These are phyloP conservation scores for Himalopsyche tibetana DNA, from an alignment of 2,888 invertebrate species.

Conservation along the genomic window DNA sequence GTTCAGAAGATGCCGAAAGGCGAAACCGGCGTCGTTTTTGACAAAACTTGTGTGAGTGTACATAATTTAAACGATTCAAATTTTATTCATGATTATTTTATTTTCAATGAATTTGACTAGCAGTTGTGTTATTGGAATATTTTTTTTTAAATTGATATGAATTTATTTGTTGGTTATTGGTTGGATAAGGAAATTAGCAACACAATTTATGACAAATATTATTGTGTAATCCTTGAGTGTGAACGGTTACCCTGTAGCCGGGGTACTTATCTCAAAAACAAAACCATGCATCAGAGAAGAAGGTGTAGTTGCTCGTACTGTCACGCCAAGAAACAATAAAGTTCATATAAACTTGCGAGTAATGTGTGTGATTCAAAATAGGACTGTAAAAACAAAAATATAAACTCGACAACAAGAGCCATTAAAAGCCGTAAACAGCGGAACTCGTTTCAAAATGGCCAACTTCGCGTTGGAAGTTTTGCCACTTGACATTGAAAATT, in stretches of 20 bases:
- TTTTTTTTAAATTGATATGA: too few species aligned
- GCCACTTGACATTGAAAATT: constrained; percentile 7
- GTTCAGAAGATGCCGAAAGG: too few species aligned
- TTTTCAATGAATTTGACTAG: too few species aligned
- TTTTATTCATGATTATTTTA: too few species aligned
- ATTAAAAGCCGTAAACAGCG: constrained; percentile 28
- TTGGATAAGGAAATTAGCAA: too few species aligned
- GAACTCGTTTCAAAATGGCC: constrained; percentile 31
- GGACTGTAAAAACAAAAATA: constrained; percentile 41
- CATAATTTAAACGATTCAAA: too few species aligned
- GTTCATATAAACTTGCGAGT: constrained; percentile 36
- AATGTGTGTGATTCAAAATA: constrained; percentile 41
- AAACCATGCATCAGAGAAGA: constrained; percentile 42
- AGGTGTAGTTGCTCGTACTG: constrained; percentile 27
- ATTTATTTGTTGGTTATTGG: too few species aligned
- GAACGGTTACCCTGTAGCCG: background rate
- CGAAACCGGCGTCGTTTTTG: too few species aligned
- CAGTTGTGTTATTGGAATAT: too few species aligned
- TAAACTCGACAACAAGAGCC: constrained; percentile 37
- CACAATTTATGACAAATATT: too few species aligned
- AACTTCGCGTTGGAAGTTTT: background rate
- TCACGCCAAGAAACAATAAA: constrained; percentile 40
- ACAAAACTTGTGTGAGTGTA: too few species aligned
- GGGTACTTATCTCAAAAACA: constrained; percentile 29
- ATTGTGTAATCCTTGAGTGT: background rate